phyloP scores from a whole-genome alignment of 1,140 invertebrate genomes.

The Ladona fulva region DNA sequence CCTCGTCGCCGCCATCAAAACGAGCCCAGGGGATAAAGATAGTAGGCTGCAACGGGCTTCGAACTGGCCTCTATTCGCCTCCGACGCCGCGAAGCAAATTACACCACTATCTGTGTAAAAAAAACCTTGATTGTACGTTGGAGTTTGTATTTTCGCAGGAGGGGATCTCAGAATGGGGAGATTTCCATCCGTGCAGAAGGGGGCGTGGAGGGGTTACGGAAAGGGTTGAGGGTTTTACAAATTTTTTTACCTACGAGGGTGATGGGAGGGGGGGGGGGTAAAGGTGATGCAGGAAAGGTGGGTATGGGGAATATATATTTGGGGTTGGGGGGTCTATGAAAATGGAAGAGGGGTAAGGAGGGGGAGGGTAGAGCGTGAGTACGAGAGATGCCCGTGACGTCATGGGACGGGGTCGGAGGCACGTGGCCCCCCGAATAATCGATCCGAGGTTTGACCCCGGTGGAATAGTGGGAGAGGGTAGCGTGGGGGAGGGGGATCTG shows the following conservation, averaged over 20 bases:
- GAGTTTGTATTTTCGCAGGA: too few relatives aligned
- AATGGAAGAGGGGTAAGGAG: not conserved
- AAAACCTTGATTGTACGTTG: too few relatives aligned
- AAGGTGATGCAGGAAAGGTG: not conserved
- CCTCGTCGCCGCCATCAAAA: too few relatives aligned
- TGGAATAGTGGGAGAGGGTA: not conserved
- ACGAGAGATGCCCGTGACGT: conserved; percentile 3
- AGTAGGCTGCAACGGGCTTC: too few relatives aligned
- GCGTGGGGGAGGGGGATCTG: not conserved
- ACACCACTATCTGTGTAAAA: too few relatives aligned
- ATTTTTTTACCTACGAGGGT: not conserved
- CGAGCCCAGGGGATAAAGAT: too few relatives aligned
- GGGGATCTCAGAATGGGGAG: too few relatives aligned
- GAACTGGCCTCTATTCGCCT: too few relatives aligned
- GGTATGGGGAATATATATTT: not conserved
- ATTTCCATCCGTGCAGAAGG: too few relatives aligned
- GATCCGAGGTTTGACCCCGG: not conserved
- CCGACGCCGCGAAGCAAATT: too few relatives aligned
- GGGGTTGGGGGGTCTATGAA: not conserved
- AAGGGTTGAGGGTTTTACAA: not conserved
- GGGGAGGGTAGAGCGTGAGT: not conserved
- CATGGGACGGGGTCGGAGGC: not conserved
- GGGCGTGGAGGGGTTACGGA: not conserved
- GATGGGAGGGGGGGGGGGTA: not conserved
- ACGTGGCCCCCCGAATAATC: not conserved